A percentile compares a stretch with the other conserved stretches of the same genome.
These are phyloP conservation scores for Cariama cristata DNA, from an alignment of 2,113 vertebrate species.

Conservation along the genomic window DNA sequence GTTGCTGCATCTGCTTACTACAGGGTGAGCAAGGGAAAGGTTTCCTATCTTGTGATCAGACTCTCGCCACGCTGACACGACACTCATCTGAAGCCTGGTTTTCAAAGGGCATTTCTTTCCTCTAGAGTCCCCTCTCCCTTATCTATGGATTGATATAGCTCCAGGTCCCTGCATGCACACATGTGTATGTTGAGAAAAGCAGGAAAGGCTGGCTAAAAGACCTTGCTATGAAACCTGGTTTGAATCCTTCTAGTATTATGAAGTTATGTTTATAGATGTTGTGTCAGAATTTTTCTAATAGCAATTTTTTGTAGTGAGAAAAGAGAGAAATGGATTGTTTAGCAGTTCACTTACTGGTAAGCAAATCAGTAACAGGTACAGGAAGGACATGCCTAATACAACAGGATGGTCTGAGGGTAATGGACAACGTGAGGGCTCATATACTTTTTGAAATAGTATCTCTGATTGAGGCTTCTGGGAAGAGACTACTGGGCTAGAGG, in stretches of 20 bases:
- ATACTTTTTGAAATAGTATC: not conserved
- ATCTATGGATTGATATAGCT: not conserved
- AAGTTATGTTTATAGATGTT: not conserved
- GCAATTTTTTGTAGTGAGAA: not conserved
- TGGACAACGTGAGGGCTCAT: not conserved
- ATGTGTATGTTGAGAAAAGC: not conserved
- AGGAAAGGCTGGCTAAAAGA: not conserved
- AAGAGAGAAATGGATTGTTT: not conserved
- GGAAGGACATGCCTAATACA: not conserved
- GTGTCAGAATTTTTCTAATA: not conserved
- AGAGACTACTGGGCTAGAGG: not conserved
- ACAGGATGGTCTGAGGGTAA: not conserved
- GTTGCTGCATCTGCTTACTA: not conserved
- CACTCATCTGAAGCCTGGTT: not conserved
- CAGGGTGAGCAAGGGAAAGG: not conserved
- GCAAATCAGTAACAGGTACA: not conserved
- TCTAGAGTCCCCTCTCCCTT: not conserved
- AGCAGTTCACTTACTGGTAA: not conserved
- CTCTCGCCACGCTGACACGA: fast-evolving
- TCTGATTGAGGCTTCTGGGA: not conserved
- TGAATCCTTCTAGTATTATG: not conserved
- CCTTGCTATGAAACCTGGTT: not conserved
- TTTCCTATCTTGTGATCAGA: not conserved
- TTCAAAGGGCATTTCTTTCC: not conserved
- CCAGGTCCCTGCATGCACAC: not conserved